phyloP scores from a whole-genome alignment of 2,888 invertebrate genomes.

The Villa cingulata region DNA sequence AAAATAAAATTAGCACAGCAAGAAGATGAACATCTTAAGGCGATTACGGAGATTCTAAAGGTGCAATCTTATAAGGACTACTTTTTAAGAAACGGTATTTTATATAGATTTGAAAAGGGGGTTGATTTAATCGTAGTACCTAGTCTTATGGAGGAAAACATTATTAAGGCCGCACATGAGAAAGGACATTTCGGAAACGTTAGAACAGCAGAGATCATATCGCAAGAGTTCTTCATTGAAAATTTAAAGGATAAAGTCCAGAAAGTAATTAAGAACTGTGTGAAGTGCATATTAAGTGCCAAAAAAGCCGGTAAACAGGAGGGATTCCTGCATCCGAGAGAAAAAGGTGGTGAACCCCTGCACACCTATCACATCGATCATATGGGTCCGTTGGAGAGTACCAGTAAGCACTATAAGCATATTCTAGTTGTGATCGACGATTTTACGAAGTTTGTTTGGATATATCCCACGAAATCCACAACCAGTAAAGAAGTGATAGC shows the following conservation, averaged over 20 bases:
- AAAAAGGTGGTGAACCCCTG: neutral
- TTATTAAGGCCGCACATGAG: no score
- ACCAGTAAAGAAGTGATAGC: slow-evolving; percentile 19
- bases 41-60: neutral
- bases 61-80: neutral
- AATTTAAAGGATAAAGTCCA: neutral
- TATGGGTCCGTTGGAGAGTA: neutral
- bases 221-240: slow-evolving; percentile 1
- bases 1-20: neutral
- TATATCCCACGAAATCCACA: no score
- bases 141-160: slow-evolving; percentile 1
- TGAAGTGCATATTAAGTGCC: neutral
- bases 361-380: neutral
- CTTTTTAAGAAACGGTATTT: slow-evolving; percentile 2
- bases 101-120: slow-evolving; percentile 7
- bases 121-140: slow-evolving; percentile 11
- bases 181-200: slow-evolving; percentile 7
- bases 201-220: slow-evolving; percentile 1
- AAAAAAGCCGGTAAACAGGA: neutral
- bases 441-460: no score
- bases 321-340: neutral
- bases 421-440: no score
- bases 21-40: neutral
- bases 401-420: neutral
- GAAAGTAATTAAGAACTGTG: neutral